Conservation (phyloP, 2,888 invertebrate species). For the Plebejus melissa region DNA sequence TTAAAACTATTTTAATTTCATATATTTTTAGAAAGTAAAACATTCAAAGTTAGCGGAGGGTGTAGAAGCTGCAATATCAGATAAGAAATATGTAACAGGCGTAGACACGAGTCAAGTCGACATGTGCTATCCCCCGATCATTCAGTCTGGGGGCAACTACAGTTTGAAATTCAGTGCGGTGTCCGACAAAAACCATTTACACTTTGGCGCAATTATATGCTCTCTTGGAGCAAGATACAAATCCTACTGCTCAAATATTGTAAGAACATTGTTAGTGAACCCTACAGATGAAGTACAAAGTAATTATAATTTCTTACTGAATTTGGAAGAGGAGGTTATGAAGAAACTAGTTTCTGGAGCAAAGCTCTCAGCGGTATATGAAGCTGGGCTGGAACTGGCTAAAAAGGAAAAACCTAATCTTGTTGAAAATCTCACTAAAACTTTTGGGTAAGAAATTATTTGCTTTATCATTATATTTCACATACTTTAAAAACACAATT, state of each 20-base stretch:
- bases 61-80: slow-evolving; percentile 94
- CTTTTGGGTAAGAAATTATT: slow-evolving; percentile 83
- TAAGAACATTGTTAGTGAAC: slow-evolving; percentile 96
- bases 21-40: slow-evolving; percentile 89
- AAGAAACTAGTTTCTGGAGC: slow-evolving; percentile 89
- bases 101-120: slow-evolving; percentile 94
- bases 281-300: slow-evolving; percentile 89
- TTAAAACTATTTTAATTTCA: not conserved
- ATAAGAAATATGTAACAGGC: slow-evolving; percentile 96
- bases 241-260: slow-evolving; percentile 98
- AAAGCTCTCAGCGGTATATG: slow-evolving; percentile 92
- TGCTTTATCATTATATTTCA: too few species aligned
- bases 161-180: slow-evolving; percentile 97
- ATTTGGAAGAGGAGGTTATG: slow-evolving; percentile 93
- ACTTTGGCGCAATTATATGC: slow-evolving; percentile 97
- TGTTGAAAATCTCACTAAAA: slow-evolving; percentile 94
- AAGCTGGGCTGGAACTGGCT: slow-evolving; percentile 87
- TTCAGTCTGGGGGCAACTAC: slow-evolving; percentile 99
- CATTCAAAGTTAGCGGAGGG: slow-evolving; percentile 97
- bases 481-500: too few species aligned
- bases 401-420: slow-evolving; percentile 92
- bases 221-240: slow-evolving; percentile 97
- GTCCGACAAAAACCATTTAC: slow-evolving; percentile 95
- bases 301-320: slow-evolving; percentile 94
- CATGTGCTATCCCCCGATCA: slow-evolving; percentile 99